Base-by-base conservation (phyloP, 2,797 vertebrate genomes). In the Spondyliosoma cantharus region DNA sequence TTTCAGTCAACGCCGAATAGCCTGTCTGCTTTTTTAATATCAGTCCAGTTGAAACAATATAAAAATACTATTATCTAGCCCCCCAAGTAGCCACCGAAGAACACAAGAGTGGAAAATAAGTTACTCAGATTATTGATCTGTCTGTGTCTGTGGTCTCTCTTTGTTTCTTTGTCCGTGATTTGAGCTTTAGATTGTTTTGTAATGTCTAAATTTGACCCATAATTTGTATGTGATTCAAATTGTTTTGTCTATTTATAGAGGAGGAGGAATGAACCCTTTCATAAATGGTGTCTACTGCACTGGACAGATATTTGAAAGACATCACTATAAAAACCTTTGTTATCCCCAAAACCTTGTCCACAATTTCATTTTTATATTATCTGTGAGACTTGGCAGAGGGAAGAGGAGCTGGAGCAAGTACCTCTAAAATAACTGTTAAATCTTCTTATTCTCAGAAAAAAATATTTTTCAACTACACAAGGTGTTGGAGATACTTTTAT, bases 51-150 rank as follows among this genome's bases (percentile, higher is more conserved):
- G 37, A 37, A 11, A 43, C 37, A 16, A 63, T 80, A 16, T 14
- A 25, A 42, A 61, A 74, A 70, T 24, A 22, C 6, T 14, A 37
- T 64, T 27, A 27, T 61, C 43, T 25, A 70, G 48, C 46, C 62
- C 4, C 32, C 32, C 7, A 13, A 53, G 12, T 43, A 56, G 24
- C 20, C 37, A 37, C 37, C 7, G 37, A 11, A 58, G 62, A 62
- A 73, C 42, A 20, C 43, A 0, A 24, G 19, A 63, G 37, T 62
- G 52, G 56, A 50, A 66, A 64, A 78, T 11, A 49, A 56, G 20
- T 69, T 54, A 15, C 29, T 48, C 49, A 17, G 46, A 50, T 74
- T 72, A 82, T 82, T 60, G 76, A 82, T 80, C 45, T 3, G 42
- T 45, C 32, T 37, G 32, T 74, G 45, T 49, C 42, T 71, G 50